Evolutionary conservation across 2,113 vertebrate genomes (phyloP), one percentile per base, ranked within the genome.

Genomic region (Phaethornis superciliosus): DNA sequence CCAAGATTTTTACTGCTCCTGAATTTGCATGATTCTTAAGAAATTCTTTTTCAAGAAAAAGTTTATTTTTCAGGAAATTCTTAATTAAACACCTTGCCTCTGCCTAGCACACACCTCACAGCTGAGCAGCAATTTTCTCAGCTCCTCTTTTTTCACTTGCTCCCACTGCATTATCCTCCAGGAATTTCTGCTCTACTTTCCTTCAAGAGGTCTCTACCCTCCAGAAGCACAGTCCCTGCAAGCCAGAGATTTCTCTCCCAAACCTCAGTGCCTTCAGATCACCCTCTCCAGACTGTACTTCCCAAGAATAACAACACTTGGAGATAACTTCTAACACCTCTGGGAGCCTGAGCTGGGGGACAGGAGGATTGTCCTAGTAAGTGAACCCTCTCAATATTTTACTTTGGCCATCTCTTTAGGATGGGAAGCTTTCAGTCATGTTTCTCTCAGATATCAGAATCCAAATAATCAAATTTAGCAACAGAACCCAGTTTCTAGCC

Each of bases 401-500:
- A 4, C 15, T 52, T 47, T 6, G 10, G 11, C 47, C 15, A 11
- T 28, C 19, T 47, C 47, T 79, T 54, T 16, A 26, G 44, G 33
- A 46, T 15, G 6, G 18, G 35, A 62, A n/a, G n/a, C 30, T 47
- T 23, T 58, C 8, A 22, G 42, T 27, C 79, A 10, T 2, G 9
- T 51, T 81, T 51, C 24, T 60, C 42, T 33, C 23, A 52, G 15
- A 82, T 59, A 72, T 27, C 59, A 62, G 46, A 40, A 12, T 20
- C 22, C 35, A 49, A 49, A 55, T 9, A 0, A 63, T 44, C 27
- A 35, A 26, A 35, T 56, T 21, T 19, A 15, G 37, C 4, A 64
- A 11, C 1, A 3, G 12, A 40, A 84, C 9, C 28, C 0, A 1
- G 15, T 3, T 6, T 13, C 33, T 0, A 0, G 18, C 19, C 26